phyloP scores from a whole-genome alignment of 2,113 vertebrate genomes.

The Mus pahari region DNA sequence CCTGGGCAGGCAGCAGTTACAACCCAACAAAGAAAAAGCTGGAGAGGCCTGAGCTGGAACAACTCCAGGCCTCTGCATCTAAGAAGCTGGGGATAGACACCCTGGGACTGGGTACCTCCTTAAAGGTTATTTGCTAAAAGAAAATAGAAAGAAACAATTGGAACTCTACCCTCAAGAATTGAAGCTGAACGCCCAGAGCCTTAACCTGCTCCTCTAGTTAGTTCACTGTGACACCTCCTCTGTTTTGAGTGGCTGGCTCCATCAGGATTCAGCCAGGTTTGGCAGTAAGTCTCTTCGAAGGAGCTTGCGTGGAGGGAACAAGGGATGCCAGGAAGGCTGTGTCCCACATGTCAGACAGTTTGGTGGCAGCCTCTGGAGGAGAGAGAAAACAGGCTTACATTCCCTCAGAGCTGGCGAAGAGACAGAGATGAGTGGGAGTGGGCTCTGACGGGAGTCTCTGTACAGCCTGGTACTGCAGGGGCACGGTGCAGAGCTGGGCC shows the following conservation, averaged over 20 bases:
- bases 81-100: neutral
- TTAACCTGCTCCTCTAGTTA: too few relatives aligned
- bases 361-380: neutral
- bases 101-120: neutral
- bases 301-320: neutral
- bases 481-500: neutral
- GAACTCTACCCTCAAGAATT: neutral
- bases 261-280: neutral
- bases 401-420: neutral
- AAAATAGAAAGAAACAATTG: neutral
- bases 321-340: neutral
- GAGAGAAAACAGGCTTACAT: neutral
- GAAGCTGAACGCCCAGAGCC: neutral
- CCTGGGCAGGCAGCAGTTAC: neutral
- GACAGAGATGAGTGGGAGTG: neutral
- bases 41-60: too few relatives aligned
- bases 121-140: neutral
- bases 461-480: fast-evolving
- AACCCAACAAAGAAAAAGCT: neutral
- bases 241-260: neutral
- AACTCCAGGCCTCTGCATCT: neutral
- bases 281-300: neutral
- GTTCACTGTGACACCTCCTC: neutral
- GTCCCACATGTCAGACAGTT: fast-evolving
- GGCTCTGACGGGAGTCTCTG: neutral